Evolutionary conservation across 2,113 vertebrate genomes (phyloP), one percentile per base, ranked within the genome.

Genomic region (Taxidea taxus): DNA sequence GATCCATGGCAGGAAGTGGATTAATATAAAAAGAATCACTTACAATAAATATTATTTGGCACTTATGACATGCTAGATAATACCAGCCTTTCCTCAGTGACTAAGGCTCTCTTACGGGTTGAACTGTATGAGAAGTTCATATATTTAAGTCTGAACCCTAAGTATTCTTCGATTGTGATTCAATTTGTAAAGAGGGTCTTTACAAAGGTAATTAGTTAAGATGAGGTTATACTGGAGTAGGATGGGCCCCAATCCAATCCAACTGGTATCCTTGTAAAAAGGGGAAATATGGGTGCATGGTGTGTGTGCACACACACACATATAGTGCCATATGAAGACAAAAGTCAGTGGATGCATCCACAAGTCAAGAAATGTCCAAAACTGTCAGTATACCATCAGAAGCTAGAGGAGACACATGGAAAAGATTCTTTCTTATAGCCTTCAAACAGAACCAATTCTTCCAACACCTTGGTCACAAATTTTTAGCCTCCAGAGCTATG

Each of bases 1-100:
- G 49, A 47, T 31, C 18, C 60, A 87, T 2, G 16, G 34, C 84
- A 82, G 8, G 39, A 94, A 92, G 49, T 15, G 18, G 21, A n/a
- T 64, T 82, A 80, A 96, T 77, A 97, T 84, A 91, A 77, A 95
- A 91, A 84, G 77, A 84, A 85, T 88, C 20, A 11, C 23, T 81
- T 37, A 37, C 15, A 72, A 60, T 54, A 84, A 94, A 72, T 82
- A 91, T 21, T 89, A 66, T 58, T 94, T 78, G 72, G 4, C 66
- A 95, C 18, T 70, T 42, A 91, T 25, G 51, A 18, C 14, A 95
- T n/a, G 16, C 14, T 34, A 92, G 47, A 81, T 80, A 56, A 74
- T 75, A 21, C 3, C 34, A 96, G 27, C 7, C 34, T 92, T 90
- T 93, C n/a, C 81, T 95, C 11, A 70, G 8, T 62, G 27, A 94